Base-by-base conservation (phyloP, 2,888 invertebrate species). In the Formica aserva region DNA sequence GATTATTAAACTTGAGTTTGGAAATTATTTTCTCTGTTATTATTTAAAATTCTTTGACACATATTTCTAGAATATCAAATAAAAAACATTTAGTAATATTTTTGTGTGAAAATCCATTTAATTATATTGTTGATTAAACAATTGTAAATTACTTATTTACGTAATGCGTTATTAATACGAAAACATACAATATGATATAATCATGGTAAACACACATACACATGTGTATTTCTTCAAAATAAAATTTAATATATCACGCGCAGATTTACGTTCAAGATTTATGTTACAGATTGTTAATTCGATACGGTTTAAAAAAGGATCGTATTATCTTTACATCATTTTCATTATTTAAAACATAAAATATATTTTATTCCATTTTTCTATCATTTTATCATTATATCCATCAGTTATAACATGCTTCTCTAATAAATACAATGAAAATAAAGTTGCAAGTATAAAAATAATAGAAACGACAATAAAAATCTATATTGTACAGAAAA, bases 221-320 rank as follows among this genome's bases (percentile, higher is more conserved):
- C 22, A 22, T 35, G 11, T 22, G 6, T 26, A 6, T 9, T 55
- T 29, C 4, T 57, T 55, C 2, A 18, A n/a, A 67, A 65, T 22
- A 76, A 62, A 55, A 48, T 35, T 48, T 76, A n/a, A 45, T 74
- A 45, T 74, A 62, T 62, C 38, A 11, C 3, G 4, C 13, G 22
- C 8, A 62, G 29, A 32, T 62, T 72, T 72, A 6, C 4, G n/a
- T 57, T 62, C 41, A 75, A 63, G n/a, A 22, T 63, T 75, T 35
- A 76, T 35, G 18, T 76, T 76, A 76, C 65, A 65, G 11, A 22
- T 1, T 63, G 5, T 65, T 76, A 63, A 76, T 35, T 48, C 4
- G 22, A 76, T 76, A 76, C 1, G 6, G 3, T 35, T 65, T 52
- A 35, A 76, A 63, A 48, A 35, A 26, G 22, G 5, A 15, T 45